Conservation (phyloP, 2,888 invertebrate genomes). For the Microplitis deprimator region DNA sequence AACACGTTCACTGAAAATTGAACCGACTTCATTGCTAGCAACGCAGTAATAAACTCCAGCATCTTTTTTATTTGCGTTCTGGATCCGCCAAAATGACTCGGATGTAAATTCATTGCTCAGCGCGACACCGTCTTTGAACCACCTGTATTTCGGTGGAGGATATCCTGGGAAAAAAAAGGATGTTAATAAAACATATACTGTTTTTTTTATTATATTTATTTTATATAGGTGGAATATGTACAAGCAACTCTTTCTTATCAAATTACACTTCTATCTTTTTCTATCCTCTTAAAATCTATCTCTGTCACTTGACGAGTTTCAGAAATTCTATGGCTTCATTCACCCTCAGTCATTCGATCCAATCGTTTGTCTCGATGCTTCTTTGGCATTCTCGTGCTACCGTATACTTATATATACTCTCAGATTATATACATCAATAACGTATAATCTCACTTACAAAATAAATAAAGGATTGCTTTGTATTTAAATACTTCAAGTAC, state of each 20-base stretch:
- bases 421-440: slow-evolving; percentile 8
- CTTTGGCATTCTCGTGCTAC: background rate
- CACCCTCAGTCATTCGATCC: slow-evolving; percentile 31
- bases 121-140: slow-evolving; percentile 89
- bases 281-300: background rate
- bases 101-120: slow-evolving; percentile 85
- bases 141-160: slow-evolving; percentile 93
- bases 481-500: background rate
- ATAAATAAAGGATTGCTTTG: background rate
- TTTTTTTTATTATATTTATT: background rate
- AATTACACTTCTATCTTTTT: slow-evolving; percentile 45
- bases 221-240: background rate
- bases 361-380: slow-evolving; percentile 20
- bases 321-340: slow-evolving; percentile 27
- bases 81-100: slow-evolving; percentile 85
- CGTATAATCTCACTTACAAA: background rate
- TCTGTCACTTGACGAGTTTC: slow-evolving; percentile 9
- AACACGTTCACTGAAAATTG: slow-evolving; percentile 92
- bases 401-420: background rate
- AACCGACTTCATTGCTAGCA: slow-evolving; percentile 91
- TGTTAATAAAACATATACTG: background rate
- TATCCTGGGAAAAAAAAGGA: slow-evolving; percentile 77
- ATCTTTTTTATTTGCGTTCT: slow-evolving; percentile 85
- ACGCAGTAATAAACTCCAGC: slow-evolving; percentile 94
- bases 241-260: slow-evolving; percentile 26